Base-by-base conservation (phyloP, 2,113 vertebrate species). In the Ochotona princeps region DNA sequence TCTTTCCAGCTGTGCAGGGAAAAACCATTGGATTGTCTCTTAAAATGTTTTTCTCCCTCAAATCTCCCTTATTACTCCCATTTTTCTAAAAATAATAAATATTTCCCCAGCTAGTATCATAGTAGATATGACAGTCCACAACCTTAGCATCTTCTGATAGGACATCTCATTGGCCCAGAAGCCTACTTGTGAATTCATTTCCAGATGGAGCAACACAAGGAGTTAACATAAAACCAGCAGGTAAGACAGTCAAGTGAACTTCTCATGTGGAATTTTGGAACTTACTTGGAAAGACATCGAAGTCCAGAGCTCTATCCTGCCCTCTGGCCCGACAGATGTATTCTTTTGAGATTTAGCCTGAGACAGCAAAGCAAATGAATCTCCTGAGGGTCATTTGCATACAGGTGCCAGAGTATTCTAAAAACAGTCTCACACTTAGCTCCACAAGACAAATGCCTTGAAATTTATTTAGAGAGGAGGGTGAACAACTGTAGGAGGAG, bases 321-420 rank as follows among this genome's bases (percentile, higher is more conserved):
- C 73, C 69, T 83, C 67, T 74, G 54, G 76, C 65, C 23, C 83
- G 57, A 83, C 11, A 12, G 65, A n/a, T 92, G 38, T 67, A 83
- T 91, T 80, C 88, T 88, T 73, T 72, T 14, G 75, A 66, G 95
- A 93, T 44, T 72, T 94, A 73, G 84, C 78, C 80, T 0, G 0
- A 91, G 74, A 91, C 89, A 85, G 80, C 81, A 94, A 61, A 93
- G 97, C 92, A 97, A 76, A 94, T 12, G 57, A 86, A 83, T 93
- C 84, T 54, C 66, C 76, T 66, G 87, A 72, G 87, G 65, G 57
- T 90, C 73, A 96, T 97, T 97, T 97, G 94, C 96, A 97, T 96
- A 95, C 96, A 96, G 97, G 96, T 97, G 96, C 92, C 94, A 92
- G 49, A 82, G 67, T 74, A 6, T 35, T 96, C 95, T 94, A 97